These are phyloP conservation scores for Orius laevigatus DNA, from an alignment of 1,140 invertebrate genomes.

Conservation along the genomic window DNA sequence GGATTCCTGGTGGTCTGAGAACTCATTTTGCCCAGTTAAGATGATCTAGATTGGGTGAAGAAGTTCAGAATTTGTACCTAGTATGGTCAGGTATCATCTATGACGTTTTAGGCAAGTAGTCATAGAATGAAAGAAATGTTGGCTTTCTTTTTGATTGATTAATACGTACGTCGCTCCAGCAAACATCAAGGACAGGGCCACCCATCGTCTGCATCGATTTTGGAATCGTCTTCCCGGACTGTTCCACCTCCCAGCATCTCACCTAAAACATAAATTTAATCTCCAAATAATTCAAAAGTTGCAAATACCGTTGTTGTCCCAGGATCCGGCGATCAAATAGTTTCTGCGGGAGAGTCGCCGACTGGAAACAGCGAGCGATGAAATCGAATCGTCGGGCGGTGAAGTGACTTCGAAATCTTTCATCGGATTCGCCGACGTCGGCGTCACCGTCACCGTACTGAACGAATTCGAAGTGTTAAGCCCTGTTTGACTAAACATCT, in stretches of 20 bases:
- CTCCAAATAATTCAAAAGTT: neutral
- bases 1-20: too few species aligned
- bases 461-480: conserved; percentile 5
- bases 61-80: too few species aligned
- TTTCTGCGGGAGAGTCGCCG: conserved; percentile 69
- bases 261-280: conserved; percentile 36
- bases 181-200: conserved; percentile 84
- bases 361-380: conserved; percentile 86
- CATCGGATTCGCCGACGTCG: conserved; percentile 21
- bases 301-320: conserved; percentile 71
- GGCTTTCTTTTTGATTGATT: too few species aligned
- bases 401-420: conserved; percentile 87
- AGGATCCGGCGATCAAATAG: conserved; percentile 88
- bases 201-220: conserved; percentile 94
- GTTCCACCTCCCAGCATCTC: conserved; percentile 93
- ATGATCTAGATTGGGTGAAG: too few species aligned
- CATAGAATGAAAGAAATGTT: too few species aligned
- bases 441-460: conserved; percentile 13
- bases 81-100: too few species aligned
- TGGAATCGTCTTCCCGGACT: conserved; percentile 81
- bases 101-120: too few species aligned
- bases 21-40: too few species aligned
- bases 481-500: conserved; percentile 15
- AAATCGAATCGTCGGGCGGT: conserved; percentile 91
- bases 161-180: conserved; percentile 80